Evolutionary conservation across 1,140 invertebrate genomes (phyloP).

Genomic region (Helicorthomorpha holstii): DNA sequence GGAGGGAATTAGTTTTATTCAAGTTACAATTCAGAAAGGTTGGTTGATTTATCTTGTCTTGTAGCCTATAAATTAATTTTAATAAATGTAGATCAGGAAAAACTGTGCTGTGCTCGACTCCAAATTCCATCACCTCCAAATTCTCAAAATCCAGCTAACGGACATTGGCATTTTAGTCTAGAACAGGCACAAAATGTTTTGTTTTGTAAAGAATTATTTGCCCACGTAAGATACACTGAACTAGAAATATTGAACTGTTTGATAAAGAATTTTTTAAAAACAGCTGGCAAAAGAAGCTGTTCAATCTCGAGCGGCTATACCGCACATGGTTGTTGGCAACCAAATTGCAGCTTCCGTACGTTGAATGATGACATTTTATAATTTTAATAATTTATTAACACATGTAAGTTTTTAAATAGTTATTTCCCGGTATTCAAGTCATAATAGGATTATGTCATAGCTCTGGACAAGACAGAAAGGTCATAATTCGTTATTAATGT

Average conservation of each 20-base stretch:
- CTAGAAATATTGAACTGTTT: neutral
- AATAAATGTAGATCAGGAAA: slow-evolving; percentile 31
- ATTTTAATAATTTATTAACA: no score
- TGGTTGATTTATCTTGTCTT: slow-evolving; percentile 12
- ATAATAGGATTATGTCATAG: slow-evolving; percentile 39
- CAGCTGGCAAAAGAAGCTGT: slow-evolving; percentile 80
- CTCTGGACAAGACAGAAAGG: slow-evolving; percentile 25
- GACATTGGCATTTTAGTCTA: slow-evolving; percentile 85
- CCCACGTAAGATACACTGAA: slow-evolving; percentile 35
- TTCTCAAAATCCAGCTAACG: slow-evolving; percentile 41
- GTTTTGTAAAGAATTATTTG: slow-evolving; percentile 94
- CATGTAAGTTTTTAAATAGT: slow-evolving; percentile 26
- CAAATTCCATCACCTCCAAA: slow-evolving; percentile 25
- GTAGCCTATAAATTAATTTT: slow-evolving; percentile 7
- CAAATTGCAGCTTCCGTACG: slow-evolving; percentile 85
- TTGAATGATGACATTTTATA: slow-evolving; percentile 13
- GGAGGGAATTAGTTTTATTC: slow-evolving; percentile 88
- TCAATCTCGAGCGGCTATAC: slow-evolving; percentile 75
- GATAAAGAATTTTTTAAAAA: neutral
- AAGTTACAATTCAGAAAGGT: slow-evolving; percentile 84
- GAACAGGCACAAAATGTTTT: slow-evolving; percentile 93
- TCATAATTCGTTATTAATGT: neutral
- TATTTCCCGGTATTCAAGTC: slow-evolving; percentile 77
- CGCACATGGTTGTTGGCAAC: slow-evolving; percentile 91
- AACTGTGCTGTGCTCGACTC: slow-evolving; percentile 26